A percentile compares a stretch with the other conserved stretches of the same genome.
Conservation (phyloP, 2,888 invertebrate species). For the Beris morrisii region DNA sequence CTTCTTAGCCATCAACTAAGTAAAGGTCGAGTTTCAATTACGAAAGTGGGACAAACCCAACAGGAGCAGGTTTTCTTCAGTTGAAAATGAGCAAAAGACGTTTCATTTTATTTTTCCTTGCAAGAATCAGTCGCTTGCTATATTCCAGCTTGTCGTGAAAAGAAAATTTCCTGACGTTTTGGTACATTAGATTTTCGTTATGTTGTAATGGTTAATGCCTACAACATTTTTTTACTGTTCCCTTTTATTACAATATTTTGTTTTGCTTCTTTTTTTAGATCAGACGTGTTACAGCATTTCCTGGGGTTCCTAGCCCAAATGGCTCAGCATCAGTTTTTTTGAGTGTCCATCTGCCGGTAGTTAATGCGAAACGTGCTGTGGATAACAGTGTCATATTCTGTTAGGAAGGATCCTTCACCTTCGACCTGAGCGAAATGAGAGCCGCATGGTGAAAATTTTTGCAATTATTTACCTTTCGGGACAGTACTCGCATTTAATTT, state of each 20-base stretch:
- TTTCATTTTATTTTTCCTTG: background rate
- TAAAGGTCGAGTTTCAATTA: conserved; percentile 29
- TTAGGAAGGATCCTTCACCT: no score
- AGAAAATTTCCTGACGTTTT: conserved; percentile 10
- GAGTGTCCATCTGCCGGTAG: background rate
- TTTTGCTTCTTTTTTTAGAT: background rate
- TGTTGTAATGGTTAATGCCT: conserved; percentile 25
- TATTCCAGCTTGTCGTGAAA: background rate
- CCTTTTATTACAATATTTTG: conserved; percentile 2
- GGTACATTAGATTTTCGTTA: conserved; percentile 21
- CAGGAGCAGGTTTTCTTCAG: background rate
- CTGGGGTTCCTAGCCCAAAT: background rate
- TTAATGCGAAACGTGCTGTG: conserved; percentile 1
- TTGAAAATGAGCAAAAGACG: background rate
- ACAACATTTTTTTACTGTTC: conserved; percentile 9
- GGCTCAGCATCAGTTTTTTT: background rate
- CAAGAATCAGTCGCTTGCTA: background rate
- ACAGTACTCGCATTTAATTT: conserved; percentile 1
- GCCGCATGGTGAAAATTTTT: conserved; percentile 3
- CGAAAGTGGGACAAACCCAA: conserved; percentile 20
- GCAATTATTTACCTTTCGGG: conserved; percentile 16
- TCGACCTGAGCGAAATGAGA: no score
- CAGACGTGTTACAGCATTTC: conserved; percentile 6
- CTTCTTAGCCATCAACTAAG: conserved; percentile 8
- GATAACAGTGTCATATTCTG: no score